phyloP scores from a whole-genome alignment of 2,113 vertebrate genomes.

The Oreocharis arfaki region DNA sequence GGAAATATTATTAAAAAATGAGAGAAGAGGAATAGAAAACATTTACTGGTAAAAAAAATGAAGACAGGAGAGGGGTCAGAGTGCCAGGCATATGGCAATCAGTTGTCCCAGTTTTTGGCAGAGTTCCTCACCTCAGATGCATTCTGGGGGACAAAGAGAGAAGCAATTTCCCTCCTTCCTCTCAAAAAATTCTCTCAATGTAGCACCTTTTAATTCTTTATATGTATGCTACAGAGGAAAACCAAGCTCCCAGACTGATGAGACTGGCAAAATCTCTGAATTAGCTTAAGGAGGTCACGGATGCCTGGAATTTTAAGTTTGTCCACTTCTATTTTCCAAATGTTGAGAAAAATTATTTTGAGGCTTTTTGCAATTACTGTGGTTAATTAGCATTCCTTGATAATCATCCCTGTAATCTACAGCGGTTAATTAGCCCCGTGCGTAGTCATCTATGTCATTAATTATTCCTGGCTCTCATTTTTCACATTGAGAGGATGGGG shows the following conservation, averaged over 20 bases:
- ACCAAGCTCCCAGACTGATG: not conserved
- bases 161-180: not conserved
- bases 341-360: not conserved
- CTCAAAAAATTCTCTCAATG: not conserved
- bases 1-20: slow-evolving; percentile 40
- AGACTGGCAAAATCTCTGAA: not conserved
- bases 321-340: not conserved
- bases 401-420: not conserved
- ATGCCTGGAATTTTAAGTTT: not conserved
- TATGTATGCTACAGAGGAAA: not conserved
- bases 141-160: not conserved
- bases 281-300: not conserved
- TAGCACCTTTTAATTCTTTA: not conserved
- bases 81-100: not conserved
- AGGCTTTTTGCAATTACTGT: not conserved
- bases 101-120: not conserved
- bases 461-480: slow-evolving; percentile 27
- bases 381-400: slow-evolving; percentile 20
- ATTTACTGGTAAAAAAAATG: not conserved
- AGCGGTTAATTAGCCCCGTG: slow-evolving; percentile 7
- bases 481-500: not conserved
- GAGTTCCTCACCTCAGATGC: not conserved
- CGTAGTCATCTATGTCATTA: not conserved
- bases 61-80: not conserved
- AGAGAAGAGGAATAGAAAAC: slow-evolving; percentile 25